Percentiles rank a stretch among this genome's conserved stretches.
Evolutionary conservation across 2,113 vertebrate genomes (phyloP).

Genomic region (Glaucomys volans): DNA sequence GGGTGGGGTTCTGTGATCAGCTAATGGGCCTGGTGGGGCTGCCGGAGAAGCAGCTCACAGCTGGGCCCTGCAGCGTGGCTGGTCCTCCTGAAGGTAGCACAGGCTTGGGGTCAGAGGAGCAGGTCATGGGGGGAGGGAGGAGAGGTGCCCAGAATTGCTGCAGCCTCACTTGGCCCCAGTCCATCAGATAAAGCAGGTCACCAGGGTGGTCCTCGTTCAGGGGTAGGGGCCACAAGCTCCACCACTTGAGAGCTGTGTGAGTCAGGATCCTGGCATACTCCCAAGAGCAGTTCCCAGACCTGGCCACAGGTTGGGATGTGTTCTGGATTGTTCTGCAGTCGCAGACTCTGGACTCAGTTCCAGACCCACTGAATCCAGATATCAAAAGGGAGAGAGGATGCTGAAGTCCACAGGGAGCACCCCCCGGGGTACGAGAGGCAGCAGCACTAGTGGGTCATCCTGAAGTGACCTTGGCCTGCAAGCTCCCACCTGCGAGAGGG

Average conservation of each 20-base stretch:
- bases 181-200: background rate
- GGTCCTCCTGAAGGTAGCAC: background rate
- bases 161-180: background rate
- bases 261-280: background rate
- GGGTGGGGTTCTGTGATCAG: no score
- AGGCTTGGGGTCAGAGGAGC: background rate
- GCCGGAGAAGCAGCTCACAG: rapidly evolving
- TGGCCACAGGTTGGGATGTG: background rate
- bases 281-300: background rate
- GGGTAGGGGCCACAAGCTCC: background rate
- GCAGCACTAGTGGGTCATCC: background rate
- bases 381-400: background rate
- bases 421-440: background rate
- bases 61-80: background rate
- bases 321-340: background rate
- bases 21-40: background rate
- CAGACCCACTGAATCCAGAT: background rate
- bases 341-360: background rate
- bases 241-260: background rate
- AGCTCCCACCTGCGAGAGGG: no score
- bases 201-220: background rate
- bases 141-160: background rate
- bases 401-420: background rate
- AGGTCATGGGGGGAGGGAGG: background rate
- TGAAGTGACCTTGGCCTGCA: background rate